phyloP scores from a whole-genome alignment of 2,888 invertebrate genomes.

The Dysmachus trigonus region DNA sequence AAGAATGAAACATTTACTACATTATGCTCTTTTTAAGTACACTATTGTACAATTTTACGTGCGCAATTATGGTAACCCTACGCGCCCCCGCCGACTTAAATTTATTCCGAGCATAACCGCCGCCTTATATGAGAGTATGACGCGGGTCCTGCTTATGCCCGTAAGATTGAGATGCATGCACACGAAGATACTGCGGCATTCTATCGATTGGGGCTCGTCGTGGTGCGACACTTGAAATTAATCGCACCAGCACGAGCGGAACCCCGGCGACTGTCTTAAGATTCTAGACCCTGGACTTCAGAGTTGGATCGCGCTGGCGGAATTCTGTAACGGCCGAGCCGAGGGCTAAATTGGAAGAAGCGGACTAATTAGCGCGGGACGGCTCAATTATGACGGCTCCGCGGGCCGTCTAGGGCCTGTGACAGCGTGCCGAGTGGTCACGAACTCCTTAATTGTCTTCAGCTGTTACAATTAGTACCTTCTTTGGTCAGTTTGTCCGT shows the following conservation, averaged over 20 bases:
- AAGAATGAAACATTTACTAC: no score
- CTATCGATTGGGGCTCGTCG: neutral
- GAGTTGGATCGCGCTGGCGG: neutral
- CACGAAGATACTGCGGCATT: neutral
- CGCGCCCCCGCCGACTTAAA: neutral
- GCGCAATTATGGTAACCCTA: no score
- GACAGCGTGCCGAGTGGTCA: neutral
- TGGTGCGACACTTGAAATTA: slow-evolving; percentile 2
- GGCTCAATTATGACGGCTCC: slow-evolving; percentile 14
- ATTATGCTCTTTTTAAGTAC: no score
- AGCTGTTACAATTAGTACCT: slow-evolving; percentile 23
- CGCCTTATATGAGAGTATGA: neutral
- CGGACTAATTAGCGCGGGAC: neutral
- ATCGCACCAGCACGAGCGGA: slow-evolving; percentile 3
- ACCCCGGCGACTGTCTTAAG: neutral
- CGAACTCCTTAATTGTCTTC: slow-evolving; percentile 25
- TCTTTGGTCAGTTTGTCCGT: slow-evolving; percentile 8
- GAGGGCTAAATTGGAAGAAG: neutral
- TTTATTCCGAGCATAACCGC: neutral
- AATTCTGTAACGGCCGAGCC: neutral
- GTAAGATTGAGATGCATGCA: neutral
- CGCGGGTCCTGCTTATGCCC: neutral
- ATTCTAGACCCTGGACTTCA: neutral
- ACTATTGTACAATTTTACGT: no score
- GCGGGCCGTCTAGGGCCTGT: neutral